Evolutionary conservation across 2,113 vertebrate species (phyloP), one percentile per base, ranked within the genome.

Genomic region (Phalacrocorax brasilianus): DNA sequence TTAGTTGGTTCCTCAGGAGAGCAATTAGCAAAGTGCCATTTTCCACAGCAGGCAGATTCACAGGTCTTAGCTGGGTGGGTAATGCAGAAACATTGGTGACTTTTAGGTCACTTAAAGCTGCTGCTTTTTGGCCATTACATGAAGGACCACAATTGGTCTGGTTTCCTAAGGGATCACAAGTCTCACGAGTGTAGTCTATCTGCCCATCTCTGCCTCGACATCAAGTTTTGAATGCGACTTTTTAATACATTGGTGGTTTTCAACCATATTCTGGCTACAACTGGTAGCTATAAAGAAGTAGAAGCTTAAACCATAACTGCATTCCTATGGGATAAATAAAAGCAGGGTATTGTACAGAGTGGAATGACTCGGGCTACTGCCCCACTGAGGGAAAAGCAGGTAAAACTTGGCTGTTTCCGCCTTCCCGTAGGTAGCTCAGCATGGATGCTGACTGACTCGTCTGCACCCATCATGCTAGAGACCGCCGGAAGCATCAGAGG

Each of bases 271-370:
- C 65, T 59, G 18, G 17, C n/a, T 81, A 75, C 23, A 88, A 11
- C 11, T 7, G 6, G 17, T 40, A 84, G 28, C n/a, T 66, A 9
- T 18, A 78, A 47, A 55, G 47, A 79, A 78, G n/a, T 19, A 75
- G 59, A 89, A 68, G 13, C 0, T 0, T 33, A 47, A 68, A 44
- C 23, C 3, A 2, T 24, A 66, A 74, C 53, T 28, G 9, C 24
- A 38, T 56, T 47, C 18, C 21, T 68, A 22, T 1, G 2, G 35
- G 24, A 56, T 67, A 72, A 71, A 59, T 62, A 59, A 83, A 88
- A 52, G 2, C 20, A 53, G 19, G 12, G 14, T 5, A 2, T 38
- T 77, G 22, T n/a, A 50, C 14, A 1, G 11, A 79, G 35, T 32
- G 8, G 22, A 73, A 72, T 85, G 20, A 62, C 66, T 88, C 55